These are phyloP conservation scores for Trachemys scripta DNA, from an alignment of 2,113 vertebrate species.

Conservation along the genomic window DNA sequence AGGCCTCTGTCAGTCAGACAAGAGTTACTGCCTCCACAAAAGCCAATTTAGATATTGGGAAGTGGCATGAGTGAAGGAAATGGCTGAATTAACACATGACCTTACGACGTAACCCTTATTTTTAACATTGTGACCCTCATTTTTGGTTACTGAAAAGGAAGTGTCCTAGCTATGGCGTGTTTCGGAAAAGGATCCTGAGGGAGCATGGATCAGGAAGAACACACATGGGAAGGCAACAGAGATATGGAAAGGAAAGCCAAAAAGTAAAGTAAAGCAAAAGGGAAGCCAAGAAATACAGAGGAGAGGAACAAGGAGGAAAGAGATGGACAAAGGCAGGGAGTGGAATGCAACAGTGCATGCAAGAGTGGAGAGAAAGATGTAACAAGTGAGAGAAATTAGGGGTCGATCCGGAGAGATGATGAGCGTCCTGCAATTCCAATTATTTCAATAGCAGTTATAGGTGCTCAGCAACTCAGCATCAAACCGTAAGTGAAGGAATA, in stretches of 20 bases:
- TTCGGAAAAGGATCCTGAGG: background rate
- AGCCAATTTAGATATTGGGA: background rate
- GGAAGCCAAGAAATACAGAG: background rate
- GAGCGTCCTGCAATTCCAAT: background rate
- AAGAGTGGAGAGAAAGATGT: background rate
- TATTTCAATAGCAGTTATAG: background rate
- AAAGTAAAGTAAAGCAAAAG: background rate
- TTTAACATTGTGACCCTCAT: accelerated
- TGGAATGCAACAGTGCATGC: background rate
- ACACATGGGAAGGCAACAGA: background rate
- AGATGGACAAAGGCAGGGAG: background rate
- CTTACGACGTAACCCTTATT: background rate
- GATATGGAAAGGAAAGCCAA: background rate
- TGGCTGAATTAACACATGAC: background rate
- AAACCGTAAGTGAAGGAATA: background rate
- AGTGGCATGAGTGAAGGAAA: background rate
- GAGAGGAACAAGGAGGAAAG: background rate
- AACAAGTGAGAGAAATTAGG: background rate
- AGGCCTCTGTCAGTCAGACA: background rate
- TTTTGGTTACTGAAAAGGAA: background rate
- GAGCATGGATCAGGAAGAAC: background rate
- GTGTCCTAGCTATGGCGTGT: accelerated
- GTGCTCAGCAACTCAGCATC: background rate
- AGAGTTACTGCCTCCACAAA: accelerated
- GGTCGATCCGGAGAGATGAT: background rate